Percentiles rank a stretch among this genome's conserved stretches.
Evolutionary conservation across 2,888 invertebrate species (phyloP).

Genomic region (Limnephilus marmoratus): DNA sequence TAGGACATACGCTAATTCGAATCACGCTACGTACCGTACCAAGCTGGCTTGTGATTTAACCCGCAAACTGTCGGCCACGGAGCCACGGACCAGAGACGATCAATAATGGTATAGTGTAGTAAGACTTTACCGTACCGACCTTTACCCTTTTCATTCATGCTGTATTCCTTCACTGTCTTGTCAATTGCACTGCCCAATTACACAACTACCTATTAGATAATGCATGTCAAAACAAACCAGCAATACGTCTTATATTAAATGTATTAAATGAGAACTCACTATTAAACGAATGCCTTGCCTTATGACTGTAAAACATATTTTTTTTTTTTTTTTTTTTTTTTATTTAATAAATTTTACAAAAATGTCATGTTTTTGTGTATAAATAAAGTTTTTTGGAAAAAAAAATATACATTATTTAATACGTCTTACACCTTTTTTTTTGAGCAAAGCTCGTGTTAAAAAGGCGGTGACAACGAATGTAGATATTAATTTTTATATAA

Average conservation of each 20-base stretch:
- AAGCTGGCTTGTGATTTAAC: constrained; percentile 43
- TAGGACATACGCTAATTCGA: constrained; percentile 57
- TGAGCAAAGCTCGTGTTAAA: too few relatives aligned
- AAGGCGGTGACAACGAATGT: too few relatives aligned
- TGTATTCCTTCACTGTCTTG: neutral
- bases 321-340: too few relatives aligned
- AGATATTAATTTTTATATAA: too few relatives aligned
- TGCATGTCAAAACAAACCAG: neutral
- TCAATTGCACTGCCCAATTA: neutral
- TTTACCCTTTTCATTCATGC: neutral
- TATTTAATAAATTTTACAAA: too few relatives aligned
- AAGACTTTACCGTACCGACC: neutral
- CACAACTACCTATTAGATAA: neutral
- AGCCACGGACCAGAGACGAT: neutral
- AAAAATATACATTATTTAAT: too few relatives aligned
- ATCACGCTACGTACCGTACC: constrained; percentile 30
- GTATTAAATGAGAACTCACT: too few relatives aligned
- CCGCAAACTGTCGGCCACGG: constrained; percentile 16
- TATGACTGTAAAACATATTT: too few relatives aligned
- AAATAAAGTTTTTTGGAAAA: too few relatives aligned
- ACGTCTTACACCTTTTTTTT: too few relatives aligned
- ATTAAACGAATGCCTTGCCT: too few relatives aligned
- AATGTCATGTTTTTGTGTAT: too few relatives aligned
- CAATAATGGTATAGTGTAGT: neutral
- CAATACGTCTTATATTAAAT: neutral